Evolutionary conservation across 2,113 vertebrate species (phyloP).

Genomic region (Labrus mixtus): DNA sequence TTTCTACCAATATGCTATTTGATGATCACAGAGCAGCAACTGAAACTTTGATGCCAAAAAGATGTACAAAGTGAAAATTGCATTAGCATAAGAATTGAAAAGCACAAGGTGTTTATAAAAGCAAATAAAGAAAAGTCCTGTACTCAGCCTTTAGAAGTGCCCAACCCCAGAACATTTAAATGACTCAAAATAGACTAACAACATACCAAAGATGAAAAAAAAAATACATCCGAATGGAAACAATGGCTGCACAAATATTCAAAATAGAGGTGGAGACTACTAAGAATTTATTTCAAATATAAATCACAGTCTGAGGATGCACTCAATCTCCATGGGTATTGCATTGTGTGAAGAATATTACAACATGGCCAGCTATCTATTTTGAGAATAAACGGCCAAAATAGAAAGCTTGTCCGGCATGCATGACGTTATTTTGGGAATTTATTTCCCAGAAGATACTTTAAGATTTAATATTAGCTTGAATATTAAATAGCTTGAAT

Average conservation of each 20-base stretch:
- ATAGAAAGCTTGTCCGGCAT: not conserved
- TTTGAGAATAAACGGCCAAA: too few relatives aligned
- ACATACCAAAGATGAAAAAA: too few relatives aligned
- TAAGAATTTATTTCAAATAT: not conserved
- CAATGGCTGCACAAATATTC: not conserved
- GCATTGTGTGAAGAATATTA: not conserved
- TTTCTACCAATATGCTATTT: not conserved
- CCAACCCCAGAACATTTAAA: too few relatives aligned
- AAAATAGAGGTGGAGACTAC: not conserved
- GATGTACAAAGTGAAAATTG: not conserved
- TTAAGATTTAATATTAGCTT: not conserved
- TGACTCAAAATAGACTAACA: too few relatives aligned
- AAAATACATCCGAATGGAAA: too few relatives aligned
- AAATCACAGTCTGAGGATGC: not conserved
- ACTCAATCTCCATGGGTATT: not conserved
- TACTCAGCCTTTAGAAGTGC: not conserved
- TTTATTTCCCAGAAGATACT: not conserved
- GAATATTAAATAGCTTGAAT: not conserved
- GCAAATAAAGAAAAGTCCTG: not conserved
- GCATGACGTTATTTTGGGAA: too few relatives aligned
- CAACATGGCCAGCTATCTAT: too few relatives aligned
- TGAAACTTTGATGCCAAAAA: not conserved
- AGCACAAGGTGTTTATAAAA: not conserved
- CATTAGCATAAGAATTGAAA: not conserved
- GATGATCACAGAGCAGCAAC: not conserved